phyloP scores from a whole-genome alignment of 2,888 invertebrate species.

The Agriopis aurantiaria region DNA sequence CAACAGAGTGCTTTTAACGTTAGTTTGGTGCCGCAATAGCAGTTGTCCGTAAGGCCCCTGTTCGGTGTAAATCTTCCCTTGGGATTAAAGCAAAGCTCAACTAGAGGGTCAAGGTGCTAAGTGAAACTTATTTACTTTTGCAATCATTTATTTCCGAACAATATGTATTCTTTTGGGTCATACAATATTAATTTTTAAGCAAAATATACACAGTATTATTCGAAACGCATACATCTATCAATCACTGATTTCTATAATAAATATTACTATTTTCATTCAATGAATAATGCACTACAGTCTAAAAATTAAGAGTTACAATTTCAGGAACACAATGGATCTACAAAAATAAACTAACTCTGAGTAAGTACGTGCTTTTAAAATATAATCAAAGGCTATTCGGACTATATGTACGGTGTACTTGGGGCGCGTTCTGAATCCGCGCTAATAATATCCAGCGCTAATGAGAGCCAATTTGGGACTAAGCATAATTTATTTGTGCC shows the following conservation, averaged over 20 bases:
- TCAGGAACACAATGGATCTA: constrained; percentile 25
- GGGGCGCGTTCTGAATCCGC: neutral
- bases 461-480: too few relatives aligned
- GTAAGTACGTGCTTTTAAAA: constrained; percentile 31
- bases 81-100: neutral
- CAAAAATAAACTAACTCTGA: constrained; percentile 30
- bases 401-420: neutral
- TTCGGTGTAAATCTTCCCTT: too few relatives aligned
- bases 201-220: constrained; percentile 66
- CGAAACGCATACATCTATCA: constrained; percentile 53
- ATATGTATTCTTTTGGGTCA: constrained; percentile 64
- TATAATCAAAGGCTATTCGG: constrained; percentile 3
- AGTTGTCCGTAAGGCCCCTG: too few relatives aligned
- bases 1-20: too few relatives aligned
- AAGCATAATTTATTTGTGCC: too few relatives aligned
- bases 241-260: constrained; percentile 47
- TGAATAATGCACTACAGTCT: constrained; percentile 9
- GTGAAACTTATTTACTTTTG: constrained; percentile 31
- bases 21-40: too few relatives aligned
- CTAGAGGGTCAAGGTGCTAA: neutral
- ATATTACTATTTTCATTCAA: constrained; percentile 22
- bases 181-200: constrained; percentile 59
- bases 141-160: constrained; percentile 74
- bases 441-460: too few relatives aligned
- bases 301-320: constrained; percentile 18